Evolutionary conservation across 53 echinoderm and acorn worm species (phyloP).

Genomic region (Temnopleurus reevesii): DNA sequence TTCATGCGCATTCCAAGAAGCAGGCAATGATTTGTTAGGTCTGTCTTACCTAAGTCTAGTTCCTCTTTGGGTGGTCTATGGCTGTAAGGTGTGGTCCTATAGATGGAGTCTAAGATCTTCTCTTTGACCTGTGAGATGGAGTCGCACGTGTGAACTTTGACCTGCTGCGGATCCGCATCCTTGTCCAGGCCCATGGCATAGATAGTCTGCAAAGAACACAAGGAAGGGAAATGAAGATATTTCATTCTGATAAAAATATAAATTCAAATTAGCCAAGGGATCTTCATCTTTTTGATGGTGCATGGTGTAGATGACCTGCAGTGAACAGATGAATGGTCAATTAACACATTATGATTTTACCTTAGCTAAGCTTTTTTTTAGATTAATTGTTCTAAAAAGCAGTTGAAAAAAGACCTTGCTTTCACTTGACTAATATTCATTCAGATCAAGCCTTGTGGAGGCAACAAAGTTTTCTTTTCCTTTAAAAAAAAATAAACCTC

Average conservation of each 20-base stretch:
- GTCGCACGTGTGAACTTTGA: slow-evolving; percentile 92
- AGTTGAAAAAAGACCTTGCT: too few species aligned
- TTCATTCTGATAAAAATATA: not conserved
- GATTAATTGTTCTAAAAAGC: too few species aligned
- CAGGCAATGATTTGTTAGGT: not conserved
- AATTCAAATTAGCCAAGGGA: too few species aligned
- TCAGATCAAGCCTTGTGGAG: too few species aligned
- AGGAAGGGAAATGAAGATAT: not conserved
- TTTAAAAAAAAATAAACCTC: too few species aligned
- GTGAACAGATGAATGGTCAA: too few species aligned
- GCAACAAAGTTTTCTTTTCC: too few species aligned
- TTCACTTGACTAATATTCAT: too few species aligned
- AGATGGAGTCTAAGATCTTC: slow-evolving; percentile 93
- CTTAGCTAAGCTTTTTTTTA: too few species aligned
- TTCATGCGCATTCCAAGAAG: slow-evolving; percentile 20
- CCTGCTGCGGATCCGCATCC: slow-evolving; percentile 71
- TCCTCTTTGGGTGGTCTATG: slow-evolving; percentile 86
- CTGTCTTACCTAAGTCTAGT: slow-evolving; percentile 77
- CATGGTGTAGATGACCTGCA: too few species aligned
- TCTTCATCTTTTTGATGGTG: too few species aligned
- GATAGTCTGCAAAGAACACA: slow-evolving; percentile 69
- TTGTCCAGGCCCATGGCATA: slow-evolving; percentile 80
- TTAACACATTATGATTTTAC: too few species aligned
- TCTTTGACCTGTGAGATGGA: slow-evolving; percentile 91
- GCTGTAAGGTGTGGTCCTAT: slow-evolving; percentile 82